Conservation (phyloP, 2,113 vertebrate species). For the Xenopus laevis region DNA sequence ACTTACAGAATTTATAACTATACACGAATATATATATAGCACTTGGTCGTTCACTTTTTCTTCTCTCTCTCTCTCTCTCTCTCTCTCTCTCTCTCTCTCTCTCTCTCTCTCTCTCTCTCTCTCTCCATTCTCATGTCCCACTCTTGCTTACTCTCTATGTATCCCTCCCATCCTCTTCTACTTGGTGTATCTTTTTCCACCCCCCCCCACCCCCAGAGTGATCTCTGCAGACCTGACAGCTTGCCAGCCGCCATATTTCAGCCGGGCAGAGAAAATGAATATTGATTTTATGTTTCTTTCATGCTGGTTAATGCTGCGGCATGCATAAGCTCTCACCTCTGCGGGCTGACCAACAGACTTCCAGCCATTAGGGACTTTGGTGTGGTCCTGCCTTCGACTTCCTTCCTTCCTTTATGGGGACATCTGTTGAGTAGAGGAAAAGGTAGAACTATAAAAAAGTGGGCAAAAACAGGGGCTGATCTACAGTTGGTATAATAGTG, state of each 20-base stretch:
- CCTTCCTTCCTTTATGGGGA: background rate
- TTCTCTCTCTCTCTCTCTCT: too few species aligned
- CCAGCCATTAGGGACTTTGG: conserved; percentile 22
- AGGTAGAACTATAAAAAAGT: background rate
- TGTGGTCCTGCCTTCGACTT: conserved; percentile 15
- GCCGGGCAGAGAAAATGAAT: conserved; percentile 40
- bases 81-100: too few species aligned
- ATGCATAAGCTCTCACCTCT: conserved; percentile 41
- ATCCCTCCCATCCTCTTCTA: background rate
- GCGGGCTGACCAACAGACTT: conserved; percentile 32
- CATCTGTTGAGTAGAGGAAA: too few species aligned
- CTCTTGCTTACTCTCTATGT: background rate
- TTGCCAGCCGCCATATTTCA: conserved; percentile 41
- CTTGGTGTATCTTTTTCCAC: background rate
- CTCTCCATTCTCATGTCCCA: too few species aligned
- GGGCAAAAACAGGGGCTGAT: background rate
- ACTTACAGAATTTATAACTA: too few species aligned
- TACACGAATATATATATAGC: too few species aligned
- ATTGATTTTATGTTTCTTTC: conserved; percentile 45
- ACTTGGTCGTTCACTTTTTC: too few species aligned
- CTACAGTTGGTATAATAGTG: background rate
- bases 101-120: too few species aligned
- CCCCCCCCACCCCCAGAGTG: conserved; percentile 12
- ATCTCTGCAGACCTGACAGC: conserved; percentile 37
- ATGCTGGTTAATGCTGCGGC: conserved; percentile 40